phyloP scores from a whole-genome alignment of 2,113 vertebrate species.

The Onychorhynchus coronatus region DNA sequence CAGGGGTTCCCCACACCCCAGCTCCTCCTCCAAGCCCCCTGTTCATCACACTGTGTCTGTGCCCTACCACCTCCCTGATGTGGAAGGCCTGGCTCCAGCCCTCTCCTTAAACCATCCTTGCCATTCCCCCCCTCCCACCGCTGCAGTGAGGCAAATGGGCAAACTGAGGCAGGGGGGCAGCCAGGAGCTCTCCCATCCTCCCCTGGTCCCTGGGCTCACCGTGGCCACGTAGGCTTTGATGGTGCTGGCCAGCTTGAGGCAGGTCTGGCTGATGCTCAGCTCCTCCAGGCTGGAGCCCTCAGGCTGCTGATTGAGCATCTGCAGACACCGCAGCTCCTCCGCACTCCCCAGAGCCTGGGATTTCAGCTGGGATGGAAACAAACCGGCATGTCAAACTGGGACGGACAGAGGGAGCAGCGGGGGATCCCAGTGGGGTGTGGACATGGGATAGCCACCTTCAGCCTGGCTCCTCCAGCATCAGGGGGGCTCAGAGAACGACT shows the following conservation, averaged over 20 bases:
- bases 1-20: rapidly evolving
- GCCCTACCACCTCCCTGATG: neutral
- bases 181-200: neutral
- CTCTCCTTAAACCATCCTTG: neutral
- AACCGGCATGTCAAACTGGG: neutral
- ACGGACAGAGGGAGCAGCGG: rapidly evolving
- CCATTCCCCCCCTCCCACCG: too few relatives aligned
- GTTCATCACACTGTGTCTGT: rapidly evolving
- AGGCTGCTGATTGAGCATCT: constrained; percentile 77
- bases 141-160: rapidly evolving
- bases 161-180: neutral
- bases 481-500: too few relatives aligned
- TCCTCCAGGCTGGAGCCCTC: constrained; percentile 75
- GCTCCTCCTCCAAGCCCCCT: neutral
- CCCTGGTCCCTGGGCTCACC: constrained; percentile 41
- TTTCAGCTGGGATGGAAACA: constrained; percentile 44
- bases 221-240: constrained; percentile 84
- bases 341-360: constrained; percentile 76
- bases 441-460: neutral
- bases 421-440: neutral
- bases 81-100: neutral
- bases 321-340: constrained; percentile 83
- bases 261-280: constrained; percentile 77
- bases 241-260: constrained; percentile 83
- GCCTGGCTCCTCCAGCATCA: neutral